Conservation (phyloP, 1,140 invertebrate species). For the Sminthurinus signatus region DNA sequence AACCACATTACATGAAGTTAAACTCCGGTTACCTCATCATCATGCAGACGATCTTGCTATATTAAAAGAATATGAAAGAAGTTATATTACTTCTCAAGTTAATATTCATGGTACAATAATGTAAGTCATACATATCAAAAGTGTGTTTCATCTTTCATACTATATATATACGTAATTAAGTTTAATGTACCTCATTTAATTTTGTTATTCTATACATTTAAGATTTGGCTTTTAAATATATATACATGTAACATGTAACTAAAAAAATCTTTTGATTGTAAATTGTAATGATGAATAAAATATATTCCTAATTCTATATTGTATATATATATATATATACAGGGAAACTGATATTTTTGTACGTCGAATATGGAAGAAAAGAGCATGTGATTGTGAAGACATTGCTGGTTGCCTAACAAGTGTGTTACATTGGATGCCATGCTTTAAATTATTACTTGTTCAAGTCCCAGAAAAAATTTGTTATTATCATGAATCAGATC, state of each 20-base stretch:
- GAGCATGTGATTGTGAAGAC: slow-evolving; percentile 19
- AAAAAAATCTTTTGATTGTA: too few species aligned
- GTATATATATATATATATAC: too few species aligned
- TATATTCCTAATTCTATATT: too few species aligned
- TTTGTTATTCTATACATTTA: not conserved
- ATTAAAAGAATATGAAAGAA: slow-evolving; percentile 24
- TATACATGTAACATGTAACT: too few species aligned
- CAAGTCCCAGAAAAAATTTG: slow-evolving; percentile 20
- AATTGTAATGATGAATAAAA: too few species aligned
- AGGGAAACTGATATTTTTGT: slow-evolving; percentile 10
- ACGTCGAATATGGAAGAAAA: slow-evolving; percentile 8
- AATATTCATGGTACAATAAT: slow-evolving; percentile 6
- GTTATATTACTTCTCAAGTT: not conserved
- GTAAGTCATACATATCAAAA: not conserved
- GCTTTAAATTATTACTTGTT: slow-evolving; percentile 18
- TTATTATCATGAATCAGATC: slow-evolving; percentile 22
- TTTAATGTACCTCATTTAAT: too few species aligned
- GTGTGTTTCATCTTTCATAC: not conserved
- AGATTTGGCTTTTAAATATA: not conserved
- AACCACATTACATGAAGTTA: not conserved
- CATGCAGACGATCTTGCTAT: not conserved
- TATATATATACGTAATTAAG: too few species aligned
- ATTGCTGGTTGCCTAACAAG: slow-evolving; percentile 12
- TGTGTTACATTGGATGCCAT: slow-evolving; percentile 15
- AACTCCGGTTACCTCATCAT: not conserved